Evolutionary conservation across 2,888 invertebrate genomes (phyloP).

Genomic region (Phyto melanocephala): DNA sequence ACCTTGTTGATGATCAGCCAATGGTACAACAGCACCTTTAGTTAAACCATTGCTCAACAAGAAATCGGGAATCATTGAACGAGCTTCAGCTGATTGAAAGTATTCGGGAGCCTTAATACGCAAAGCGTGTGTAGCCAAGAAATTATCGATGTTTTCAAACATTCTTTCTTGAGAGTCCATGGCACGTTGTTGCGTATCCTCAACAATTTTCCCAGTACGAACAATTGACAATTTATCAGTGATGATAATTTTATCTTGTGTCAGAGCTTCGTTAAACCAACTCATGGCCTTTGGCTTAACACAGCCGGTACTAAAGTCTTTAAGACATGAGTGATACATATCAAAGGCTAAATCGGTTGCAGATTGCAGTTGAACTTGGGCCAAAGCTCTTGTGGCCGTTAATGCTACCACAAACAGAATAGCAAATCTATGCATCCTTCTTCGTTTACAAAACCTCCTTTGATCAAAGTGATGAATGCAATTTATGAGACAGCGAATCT

Average conservation of each 20-base stretch:
- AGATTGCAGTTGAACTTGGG: constrained; percentile 80
- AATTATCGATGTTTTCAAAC: constrained; percentile 86
- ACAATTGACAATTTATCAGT: constrained; percentile 88
- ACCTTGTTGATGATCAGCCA: constrained; percentile 81
- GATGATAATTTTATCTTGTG: constrained; percentile 85
- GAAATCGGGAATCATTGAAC: constrained; percentile 74
- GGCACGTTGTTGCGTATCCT: constrained; percentile 72
- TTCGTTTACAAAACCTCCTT: constrained; percentile 47
- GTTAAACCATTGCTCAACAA: constrained; percentile 80
- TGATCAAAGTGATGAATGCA: constrained; percentile 7
- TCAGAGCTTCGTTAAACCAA: constrained; percentile 85
- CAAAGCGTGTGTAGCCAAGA: constrained; percentile 87
- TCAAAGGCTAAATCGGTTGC: constrained; percentile 83
- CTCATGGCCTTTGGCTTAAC: constrained; percentile 88
- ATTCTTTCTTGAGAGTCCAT: constrained; percentile 79
- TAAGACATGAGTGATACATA: constrained; percentile 84
- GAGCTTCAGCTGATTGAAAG: constrained; percentile 78
- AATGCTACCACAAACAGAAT: constrained; percentile 70
- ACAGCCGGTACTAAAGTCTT: constrained; percentile 85
- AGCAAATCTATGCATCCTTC: constrained; percentile 73
- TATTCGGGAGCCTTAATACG: constrained; percentile 86
- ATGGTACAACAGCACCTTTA: constrained; percentile 85
- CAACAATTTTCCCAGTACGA: constrained; percentile 80
- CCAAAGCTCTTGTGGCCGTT: constrained; percentile 69
- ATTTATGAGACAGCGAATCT: constrained; percentile 2